A percentile compares a stretch with the other conserved stretches of the same genome.
phyloP scores from a whole-genome alignment of 53 echinoderm and acorn worm genomes.

The Astropecten irregularis region DNA sequence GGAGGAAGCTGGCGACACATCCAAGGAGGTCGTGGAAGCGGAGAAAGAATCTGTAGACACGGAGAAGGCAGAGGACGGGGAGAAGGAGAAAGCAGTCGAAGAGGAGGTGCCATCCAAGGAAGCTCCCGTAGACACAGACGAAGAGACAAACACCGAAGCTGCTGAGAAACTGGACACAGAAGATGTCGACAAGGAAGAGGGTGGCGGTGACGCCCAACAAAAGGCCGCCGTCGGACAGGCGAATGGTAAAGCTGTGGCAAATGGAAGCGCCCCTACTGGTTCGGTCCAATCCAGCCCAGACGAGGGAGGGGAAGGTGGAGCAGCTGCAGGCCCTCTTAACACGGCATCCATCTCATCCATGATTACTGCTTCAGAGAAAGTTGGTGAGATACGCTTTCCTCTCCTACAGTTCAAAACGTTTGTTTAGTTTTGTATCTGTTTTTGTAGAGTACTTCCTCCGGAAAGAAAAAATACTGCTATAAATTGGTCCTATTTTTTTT shows the following conservation, averaged over 20 bases:
- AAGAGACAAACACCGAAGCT: background rate
- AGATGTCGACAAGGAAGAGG: slow-evolving; percentile 5
- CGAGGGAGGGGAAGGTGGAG: slow-evolving; percentile 54
- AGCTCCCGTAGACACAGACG: slow-evolving; percentile 36
- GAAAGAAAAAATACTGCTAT: no score
- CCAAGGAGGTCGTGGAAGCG: slow-evolving; percentile 55
- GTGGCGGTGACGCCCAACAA: background rate
- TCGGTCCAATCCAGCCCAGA: slow-evolving; percentile 53
- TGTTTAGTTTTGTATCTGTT: no score
- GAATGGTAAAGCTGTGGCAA: slow-evolving; percentile 34
- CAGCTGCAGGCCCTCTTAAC: slow-evolving; percentile 45
- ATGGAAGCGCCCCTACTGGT: slow-evolving; percentile 32
- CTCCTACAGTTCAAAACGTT: background rate
- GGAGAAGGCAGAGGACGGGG: slow-evolving; percentile 39
- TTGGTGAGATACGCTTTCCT: slow-evolving; percentile 59
- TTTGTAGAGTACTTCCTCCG: no score
- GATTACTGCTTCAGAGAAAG: slow-evolving; percentile 81
- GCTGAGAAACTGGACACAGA: slow-evolving; percentile 2
- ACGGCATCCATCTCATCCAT: slow-evolving; percentile 91
- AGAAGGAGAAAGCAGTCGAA: background rate
- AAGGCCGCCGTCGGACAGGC: background rate
- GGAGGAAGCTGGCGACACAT: slow-evolving; percentile 31
- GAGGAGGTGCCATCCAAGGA: slow-evolving; percentile 61
- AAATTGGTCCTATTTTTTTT: no score
- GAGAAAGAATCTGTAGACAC: slow-evolving; percentile 30